Evolutionary conservation across 2,888 invertebrate species (phyloP).

Genomic region (Colletes collaris): DNA sequence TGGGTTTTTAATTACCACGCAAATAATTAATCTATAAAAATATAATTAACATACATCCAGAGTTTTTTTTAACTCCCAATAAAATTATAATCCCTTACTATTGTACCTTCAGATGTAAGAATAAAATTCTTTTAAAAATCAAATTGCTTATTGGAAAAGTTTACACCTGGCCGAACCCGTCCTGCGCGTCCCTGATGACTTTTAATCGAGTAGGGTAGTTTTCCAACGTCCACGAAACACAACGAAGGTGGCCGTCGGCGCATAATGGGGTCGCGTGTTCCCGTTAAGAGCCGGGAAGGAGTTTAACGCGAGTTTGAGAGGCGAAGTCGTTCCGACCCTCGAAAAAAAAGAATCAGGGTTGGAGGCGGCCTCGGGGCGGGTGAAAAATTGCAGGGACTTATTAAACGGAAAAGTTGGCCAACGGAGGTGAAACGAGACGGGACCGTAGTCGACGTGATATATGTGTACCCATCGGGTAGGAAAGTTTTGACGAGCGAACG

Average conservation of each 20-base stretch:
- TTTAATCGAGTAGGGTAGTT: neutral
- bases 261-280: constrained; percentile 12
- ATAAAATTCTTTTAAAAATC: too few species aligned
- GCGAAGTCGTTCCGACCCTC: constrained; percentile 54
- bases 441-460: constrained; percentile 70
- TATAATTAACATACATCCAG: too few species aligned
- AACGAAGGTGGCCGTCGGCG: neutral
- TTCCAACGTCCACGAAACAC: neutral
- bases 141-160: too few species aligned
- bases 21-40: too few species aligned
- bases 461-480: constrained; percentile 69
- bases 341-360: constrained; percentile 24
- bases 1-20: too few species aligned
- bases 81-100: too few species aligned
- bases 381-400: constrained; percentile 81
- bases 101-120: too few species aligned
- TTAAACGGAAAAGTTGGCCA: constrained; percentile 80
- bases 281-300: constrained; percentile 45
- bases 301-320: constrained; percentile 69
- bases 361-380: constrained; percentile 54
- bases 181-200: neutral
- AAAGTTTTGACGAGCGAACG: constrained; percentile 71
- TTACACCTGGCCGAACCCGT: too few species aligned
- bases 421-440: constrained; percentile 45
- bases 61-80: too few species aligned